These are phyloP conservation scores for Sinhomidia bicolor DNA, from an alignment of 2,888 invertebrate species.

Conservation along the genomic window DNA sequence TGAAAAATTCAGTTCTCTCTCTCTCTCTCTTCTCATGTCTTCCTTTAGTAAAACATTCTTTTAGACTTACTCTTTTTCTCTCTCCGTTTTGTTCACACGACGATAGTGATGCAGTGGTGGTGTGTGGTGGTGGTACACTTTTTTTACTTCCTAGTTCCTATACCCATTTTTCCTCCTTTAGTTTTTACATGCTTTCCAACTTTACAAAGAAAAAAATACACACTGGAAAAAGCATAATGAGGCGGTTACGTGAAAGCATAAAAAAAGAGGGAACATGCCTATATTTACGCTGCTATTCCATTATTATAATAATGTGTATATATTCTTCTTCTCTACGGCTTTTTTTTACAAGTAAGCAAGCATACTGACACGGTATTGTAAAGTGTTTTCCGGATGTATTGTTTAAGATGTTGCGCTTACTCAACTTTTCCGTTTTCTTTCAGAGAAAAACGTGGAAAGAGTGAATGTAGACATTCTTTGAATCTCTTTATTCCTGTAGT, in stretches of 20 bases:
- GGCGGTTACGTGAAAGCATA: background rate
- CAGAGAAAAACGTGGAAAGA: background rate
- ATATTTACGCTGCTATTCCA: background rate
- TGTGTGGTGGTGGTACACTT: slow-evolving; percentile 46
- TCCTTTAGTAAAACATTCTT: slow-evolving; percentile 31
- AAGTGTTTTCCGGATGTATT: slow-evolving; percentile 22
- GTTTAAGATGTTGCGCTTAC: slow-evolving; percentile 25
- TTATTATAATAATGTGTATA: background rate
- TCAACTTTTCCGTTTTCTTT: background rate
- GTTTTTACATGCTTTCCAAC: slow-evolving; percentile 44
- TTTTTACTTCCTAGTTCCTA: slow-evolving; percentile 62
- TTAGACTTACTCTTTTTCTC: slow-evolving; percentile 26
- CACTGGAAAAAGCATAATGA: slow-evolving; percentile 19
- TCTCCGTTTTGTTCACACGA: slow-evolving; percentile 11
- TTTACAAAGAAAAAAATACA: background rate
- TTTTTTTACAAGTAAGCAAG: slow-evolving; percentile 4
- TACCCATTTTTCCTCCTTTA: slow-evolving; percentile 26
- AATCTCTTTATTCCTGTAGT: slow-evolving; percentile 24
- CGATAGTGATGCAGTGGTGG: background rate
- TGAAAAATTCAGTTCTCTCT: slow-evolving; percentile 68
- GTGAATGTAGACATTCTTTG: background rate
- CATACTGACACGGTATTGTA: slow-evolving; percentile 30
- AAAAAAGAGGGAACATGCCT: background rate
- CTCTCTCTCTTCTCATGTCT: slow-evolving; percentile 9
- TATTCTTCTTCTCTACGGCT: slow-evolving; percentile 17